phyloP scores from a whole-genome alignment of 1,140 invertebrate genomes.

The Bombus confusus region DNA sequence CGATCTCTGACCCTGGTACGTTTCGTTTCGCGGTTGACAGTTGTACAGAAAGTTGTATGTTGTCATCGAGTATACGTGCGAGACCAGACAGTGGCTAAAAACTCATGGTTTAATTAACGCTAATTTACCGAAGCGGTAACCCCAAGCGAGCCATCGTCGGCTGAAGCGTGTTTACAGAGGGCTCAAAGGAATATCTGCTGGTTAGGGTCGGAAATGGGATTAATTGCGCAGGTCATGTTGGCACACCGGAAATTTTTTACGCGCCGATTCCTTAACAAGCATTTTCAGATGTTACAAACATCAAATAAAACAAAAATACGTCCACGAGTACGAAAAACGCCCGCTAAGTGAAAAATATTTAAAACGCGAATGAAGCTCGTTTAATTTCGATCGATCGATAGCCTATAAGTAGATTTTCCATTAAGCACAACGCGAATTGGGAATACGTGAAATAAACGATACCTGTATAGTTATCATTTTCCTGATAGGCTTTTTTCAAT shows the following conservation, averaged over 20 bases:
- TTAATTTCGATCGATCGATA: not conserved
- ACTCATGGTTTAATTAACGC: constrained; percentile 67
- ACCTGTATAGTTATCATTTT: not conserved
- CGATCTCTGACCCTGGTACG: not conserved
- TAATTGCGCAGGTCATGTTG: constrained; percentile 59
- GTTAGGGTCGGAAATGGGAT: constrained; percentile 63
- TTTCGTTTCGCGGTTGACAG: not conserved
- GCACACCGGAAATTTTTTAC: constrained; percentile 41
- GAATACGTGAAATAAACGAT: not conserved
- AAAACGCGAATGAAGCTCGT: not conserved
- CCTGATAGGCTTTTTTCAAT: not conserved
- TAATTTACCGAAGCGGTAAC: constrained; percentile 70
- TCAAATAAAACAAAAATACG: not conserved
- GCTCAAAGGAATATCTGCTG: constrained; percentile 52
- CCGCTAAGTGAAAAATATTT: not conserved
- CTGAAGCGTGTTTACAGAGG: constrained; percentile 47
- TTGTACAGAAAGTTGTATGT: constrained; percentile 32
- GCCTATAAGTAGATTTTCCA: not conserved
- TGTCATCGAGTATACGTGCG: constrained; percentile 24
- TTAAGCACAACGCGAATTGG: no score
- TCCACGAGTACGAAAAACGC: accelerated
- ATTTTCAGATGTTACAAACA: not conserved
- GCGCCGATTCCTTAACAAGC: constrained; percentile 12
- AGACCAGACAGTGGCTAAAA: constrained; percentile 54
- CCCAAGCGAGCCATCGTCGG: constrained; percentile 41